Conservation (phyloP, 2,797 vertebrate species). For the Acrossocheilus fasciatus region DNA sequence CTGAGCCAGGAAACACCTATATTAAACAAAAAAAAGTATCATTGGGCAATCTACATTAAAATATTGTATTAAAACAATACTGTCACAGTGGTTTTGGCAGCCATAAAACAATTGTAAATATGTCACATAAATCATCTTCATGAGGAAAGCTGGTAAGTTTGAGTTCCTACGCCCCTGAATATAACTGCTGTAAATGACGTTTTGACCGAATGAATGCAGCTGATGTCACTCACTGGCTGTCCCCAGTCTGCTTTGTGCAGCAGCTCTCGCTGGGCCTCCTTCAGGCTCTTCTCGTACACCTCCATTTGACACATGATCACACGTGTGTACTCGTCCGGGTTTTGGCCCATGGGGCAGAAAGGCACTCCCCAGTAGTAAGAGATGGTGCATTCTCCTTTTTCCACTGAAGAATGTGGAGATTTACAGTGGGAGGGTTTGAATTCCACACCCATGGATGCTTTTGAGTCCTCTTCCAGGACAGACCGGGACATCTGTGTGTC, state of each 20-base stretch:
- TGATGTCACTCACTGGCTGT: slow-evolving; percentile 76
- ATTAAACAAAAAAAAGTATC: not conserved
- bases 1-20: slow-evolving; percentile 48
- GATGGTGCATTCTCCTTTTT: slow-evolving; percentile 65
- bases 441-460: slow-evolving; percentile 16
- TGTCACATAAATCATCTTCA: not conserved
- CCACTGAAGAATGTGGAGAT: not conserved
- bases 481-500: not conserved
- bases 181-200: not conserved
- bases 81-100: not conserved
- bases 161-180: not conserved
- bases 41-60: not conserved
- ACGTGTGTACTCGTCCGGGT: slow-evolving; percentile 91
- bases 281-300: slow-evolving; percentile 92
- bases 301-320: slow-evolving; percentile 95
- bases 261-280: slow-evolving; percentile 87
- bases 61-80: not conserved
- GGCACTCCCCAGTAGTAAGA: slow-evolving; percentile 97
- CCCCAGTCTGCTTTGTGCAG: slow-evolving; percentile 89
- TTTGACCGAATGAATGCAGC: slow-evolving; percentile 40
- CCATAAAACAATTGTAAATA: not conserved
- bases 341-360: slow-evolving; percentile 91
- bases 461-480: not conserved
- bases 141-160: not conserved
- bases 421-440: slow-evolving; percentile 19